Conservation (phyloP, 2,113 vertebrate genomes). For the Dinomys branickii region DNA sequence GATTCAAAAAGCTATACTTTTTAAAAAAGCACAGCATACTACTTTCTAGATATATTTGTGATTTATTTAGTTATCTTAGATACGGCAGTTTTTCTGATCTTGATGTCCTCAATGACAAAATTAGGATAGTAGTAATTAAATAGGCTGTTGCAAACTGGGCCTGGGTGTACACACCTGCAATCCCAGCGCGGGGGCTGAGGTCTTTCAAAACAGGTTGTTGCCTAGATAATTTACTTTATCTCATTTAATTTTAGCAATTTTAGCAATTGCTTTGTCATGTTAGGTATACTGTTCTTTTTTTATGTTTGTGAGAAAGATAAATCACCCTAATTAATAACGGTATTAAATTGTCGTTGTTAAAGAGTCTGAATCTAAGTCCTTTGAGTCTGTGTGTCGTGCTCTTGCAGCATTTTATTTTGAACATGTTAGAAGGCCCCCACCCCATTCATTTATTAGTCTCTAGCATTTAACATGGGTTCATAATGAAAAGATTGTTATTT, state of each 20-base stretch:
- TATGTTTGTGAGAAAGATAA: not conserved
- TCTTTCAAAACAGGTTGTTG: not conserved
- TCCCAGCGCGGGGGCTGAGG: not conserved
- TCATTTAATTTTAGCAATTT: slow-evolving; percentile 24
- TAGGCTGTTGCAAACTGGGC: not conserved
- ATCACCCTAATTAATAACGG: not conserved
- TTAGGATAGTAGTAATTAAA: not conserved
- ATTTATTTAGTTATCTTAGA: slow-evolving; percentile 15
- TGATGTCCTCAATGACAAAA: not conserved
- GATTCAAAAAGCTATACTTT: not conserved
- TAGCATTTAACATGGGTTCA: not conserved
- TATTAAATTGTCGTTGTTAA: not conserved
- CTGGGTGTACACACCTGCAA: not conserved
- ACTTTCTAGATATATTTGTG: not conserved
- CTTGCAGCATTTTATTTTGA: slow-evolving; percentile 17
- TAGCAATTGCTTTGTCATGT: not conserved
- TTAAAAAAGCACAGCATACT: not conserved
- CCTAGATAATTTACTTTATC: not conserved
- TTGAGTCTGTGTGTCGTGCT: not conserved
- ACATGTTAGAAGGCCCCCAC: not conserved
- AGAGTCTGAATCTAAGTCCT: not conserved
- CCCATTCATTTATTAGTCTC: not conserved
- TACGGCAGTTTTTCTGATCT: not conserved
- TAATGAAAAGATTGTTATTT: slow-evolving; percentile 18
- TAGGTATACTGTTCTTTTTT: not conserved